These are phyloP conservation scores for Zapornia atra DNA, from an alignment of 2,113 vertebrate genomes.

Conservation along the genomic window DNA sequence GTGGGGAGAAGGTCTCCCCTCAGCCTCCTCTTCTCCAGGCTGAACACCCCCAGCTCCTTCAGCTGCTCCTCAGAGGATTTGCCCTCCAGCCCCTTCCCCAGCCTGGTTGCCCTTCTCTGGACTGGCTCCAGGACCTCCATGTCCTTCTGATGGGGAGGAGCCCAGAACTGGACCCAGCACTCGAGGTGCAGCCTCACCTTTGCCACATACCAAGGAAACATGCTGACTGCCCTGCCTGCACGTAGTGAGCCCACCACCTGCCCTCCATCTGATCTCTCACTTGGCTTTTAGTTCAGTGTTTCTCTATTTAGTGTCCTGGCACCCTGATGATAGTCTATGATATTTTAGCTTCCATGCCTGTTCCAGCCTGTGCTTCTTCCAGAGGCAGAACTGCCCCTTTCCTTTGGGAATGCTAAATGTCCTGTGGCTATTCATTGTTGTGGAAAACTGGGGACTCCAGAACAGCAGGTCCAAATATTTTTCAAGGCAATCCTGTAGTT, in stretches of 20 bases:
- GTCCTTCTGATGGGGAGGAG: too few relatives aligned
- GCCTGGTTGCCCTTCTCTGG: too few relatives aligned
- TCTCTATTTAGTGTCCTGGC: background rate
- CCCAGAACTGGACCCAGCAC: too few relatives aligned
- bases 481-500: background rate
- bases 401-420: background rate
- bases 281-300: background rate
- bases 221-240: rapidly evolving
- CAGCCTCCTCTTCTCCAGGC: too few relatives aligned
- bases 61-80: too few relatives aligned
- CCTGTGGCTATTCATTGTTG: rapidly evolving
- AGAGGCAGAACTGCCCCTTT: background rate
- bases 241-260: rapidly evolving
- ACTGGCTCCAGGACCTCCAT: too few relatives aligned
- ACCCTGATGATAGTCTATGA: background rate
- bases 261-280: background rate
- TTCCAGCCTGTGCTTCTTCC: background rate
- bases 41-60: too few relatives aligned
- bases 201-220: rapidly evolving
- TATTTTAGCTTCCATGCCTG: background rate
- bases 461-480: background rate
- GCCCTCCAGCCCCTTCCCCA: too few relatives aligned
- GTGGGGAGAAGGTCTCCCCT: too few relatives aligned
- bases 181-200: background rate
- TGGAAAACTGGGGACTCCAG: background rate